Conservation (phyloP, 2,888 invertebrate species). For the Unio delphinus region DNA sequence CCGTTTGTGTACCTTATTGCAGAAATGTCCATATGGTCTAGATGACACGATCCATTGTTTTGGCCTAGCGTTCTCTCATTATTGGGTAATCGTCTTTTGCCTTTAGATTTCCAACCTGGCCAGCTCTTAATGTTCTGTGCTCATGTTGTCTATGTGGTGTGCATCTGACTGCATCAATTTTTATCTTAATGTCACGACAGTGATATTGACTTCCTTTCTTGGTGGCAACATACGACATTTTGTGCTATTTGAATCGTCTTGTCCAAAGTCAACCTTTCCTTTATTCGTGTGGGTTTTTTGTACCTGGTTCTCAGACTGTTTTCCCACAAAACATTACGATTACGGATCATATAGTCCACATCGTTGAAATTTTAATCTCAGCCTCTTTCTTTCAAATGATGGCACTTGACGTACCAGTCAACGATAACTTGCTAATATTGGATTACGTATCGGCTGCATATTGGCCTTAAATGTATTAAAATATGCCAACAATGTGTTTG, state of each 20-base stretch:
- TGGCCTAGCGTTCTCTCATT: too few relatives aligned
- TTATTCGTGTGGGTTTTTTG: conserved; percentile 7
- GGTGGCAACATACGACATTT: conserved; percentile 10
- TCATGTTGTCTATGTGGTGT: too few relatives aligned
- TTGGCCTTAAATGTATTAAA: conserved; percentile 8
- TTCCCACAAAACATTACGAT: conserved; percentile 14
- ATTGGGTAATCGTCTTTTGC: too few relatives aligned
- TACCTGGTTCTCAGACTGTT: conserved; percentile 12
- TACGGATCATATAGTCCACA: conserved; percentile 4
- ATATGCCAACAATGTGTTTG: conserved; percentile 7
- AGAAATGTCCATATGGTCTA: too few relatives aligned
- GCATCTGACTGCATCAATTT: too few relatives aligned
- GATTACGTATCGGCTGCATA: conserved; percentile 18
- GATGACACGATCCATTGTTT: too few relatives aligned
- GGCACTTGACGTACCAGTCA: conserved; percentile 9
- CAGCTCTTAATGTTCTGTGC: too few relatives aligned
- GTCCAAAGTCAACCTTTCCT: conserved; percentile 11
- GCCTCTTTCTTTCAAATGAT: not conserved
- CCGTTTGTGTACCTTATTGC: too few relatives aligned
- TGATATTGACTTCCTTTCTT: conserved; percentile 12
- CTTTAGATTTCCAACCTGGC: too few relatives aligned
- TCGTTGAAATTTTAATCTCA: conserved; percentile 7
- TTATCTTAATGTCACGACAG: too few relatives aligned
- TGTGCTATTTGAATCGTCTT: conserved; percentile 16
- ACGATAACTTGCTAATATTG: conserved; percentile 14